phyloP scores from a whole-genome alignment of 2,888 invertebrate species.

The Erpobdella octoculata region DNA sequence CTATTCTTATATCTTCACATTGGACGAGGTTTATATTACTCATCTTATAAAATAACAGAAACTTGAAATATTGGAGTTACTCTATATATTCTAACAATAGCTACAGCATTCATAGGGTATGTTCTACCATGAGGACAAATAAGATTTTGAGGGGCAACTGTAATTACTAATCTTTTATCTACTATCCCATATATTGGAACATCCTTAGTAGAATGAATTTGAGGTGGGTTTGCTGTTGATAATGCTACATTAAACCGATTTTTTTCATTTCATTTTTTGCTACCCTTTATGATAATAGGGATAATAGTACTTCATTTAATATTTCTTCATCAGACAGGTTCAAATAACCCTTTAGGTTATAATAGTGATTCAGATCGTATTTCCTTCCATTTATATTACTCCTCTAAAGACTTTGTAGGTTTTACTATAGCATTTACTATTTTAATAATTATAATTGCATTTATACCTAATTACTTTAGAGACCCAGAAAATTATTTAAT shows the following conservation, averaged over 20 bases:
- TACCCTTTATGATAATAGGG: conserved; percentile 63
- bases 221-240: conserved; percentile 68
- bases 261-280: conserved; percentile 66
- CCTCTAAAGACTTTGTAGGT: conserved; percentile 59
- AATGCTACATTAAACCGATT: conserved; percentile 70
- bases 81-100: conserved; percentile 64
- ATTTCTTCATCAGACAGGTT: conserved; percentile 64
- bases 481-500: conserved; percentile 70
- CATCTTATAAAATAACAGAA: conserved; percentile 54
- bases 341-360: conserved; percentile 63
- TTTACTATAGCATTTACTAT: conserved; percentile 46
- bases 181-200: conserved; percentile 65
- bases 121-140: conserved; percentile 54
- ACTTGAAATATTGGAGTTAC: conserved; percentile 64
- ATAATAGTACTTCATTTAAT: conserved; percentile 62
- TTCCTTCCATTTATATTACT: conserved; percentile 63
- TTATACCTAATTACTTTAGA: conserved; percentile 60
- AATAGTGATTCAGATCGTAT: conserved; percentile 65
- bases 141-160: conserved; percentile 51
- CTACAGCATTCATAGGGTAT: conserved; percentile 70
- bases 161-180: conserved; percentile 69
- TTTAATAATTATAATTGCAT: conserved; percentile 56
- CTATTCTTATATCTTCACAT: conserved; percentile 64
- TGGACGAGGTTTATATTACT: conserved; percentile 61
- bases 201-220: conserved; percentile 64